These are phyloP conservation scores for Ostrea edulis DNA, from an alignment of 1,140 invertebrate species.

Conservation along the genomic window DNA sequence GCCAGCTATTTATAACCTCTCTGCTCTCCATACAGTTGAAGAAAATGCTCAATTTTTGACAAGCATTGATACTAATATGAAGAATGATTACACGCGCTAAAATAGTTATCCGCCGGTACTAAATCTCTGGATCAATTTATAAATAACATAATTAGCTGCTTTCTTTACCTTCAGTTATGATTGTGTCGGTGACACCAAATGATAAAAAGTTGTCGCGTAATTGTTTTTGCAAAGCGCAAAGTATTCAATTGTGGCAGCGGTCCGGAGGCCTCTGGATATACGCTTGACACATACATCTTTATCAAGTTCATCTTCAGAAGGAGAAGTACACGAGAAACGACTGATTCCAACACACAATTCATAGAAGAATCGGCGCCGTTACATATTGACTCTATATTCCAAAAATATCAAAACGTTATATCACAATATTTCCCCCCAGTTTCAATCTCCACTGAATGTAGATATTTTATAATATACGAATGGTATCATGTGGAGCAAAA, in stretches of 20 bases:
- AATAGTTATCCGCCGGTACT: conserved; percentile 19
- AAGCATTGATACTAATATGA: conserved; percentile 33
- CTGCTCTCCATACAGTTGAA: conserved; percentile 11
- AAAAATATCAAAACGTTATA: too few species aligned
- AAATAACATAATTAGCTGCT: conserved; percentile 30
- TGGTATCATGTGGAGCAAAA: too few species aligned
- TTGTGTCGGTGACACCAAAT: conserved; percentile 2
- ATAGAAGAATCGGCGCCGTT: too few species aligned
- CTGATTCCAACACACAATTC: too few species aligned
- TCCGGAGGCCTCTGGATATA: background rate
- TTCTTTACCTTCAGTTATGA: conserved; percentile 2
- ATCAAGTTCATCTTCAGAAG: background rate
- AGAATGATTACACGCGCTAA: background rate
- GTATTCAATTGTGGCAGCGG: background rate
- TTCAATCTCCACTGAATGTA: too few species aligned
- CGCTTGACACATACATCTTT: background rate
- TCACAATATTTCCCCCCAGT: too few species aligned
- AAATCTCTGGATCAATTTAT: conserved; percentile 33
- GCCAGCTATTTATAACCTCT: conserved; percentile 31
- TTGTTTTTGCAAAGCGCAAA: background rate
- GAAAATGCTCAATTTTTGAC: conserved; percentile 26
- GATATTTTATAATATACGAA: too few species aligned
- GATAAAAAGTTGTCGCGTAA: conserved; percentile 22
- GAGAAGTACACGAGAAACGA: background rate
- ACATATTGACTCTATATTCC: too few species aligned